These are phyloP conservation scores for Pithys albifrons DNA, from an alignment of 2,113 vertebrate species.

Conservation along the genomic window DNA sequence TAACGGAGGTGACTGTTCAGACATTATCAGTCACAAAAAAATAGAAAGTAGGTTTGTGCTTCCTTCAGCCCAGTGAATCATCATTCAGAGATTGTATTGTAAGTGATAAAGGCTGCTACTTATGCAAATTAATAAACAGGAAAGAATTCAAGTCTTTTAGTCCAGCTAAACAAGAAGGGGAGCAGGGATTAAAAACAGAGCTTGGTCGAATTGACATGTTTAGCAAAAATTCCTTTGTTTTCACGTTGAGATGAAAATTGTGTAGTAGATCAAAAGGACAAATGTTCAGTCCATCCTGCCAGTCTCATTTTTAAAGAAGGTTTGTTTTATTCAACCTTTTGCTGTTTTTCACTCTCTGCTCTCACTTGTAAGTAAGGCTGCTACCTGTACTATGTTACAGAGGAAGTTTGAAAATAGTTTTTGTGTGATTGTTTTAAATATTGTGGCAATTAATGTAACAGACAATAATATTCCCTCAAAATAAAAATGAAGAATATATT, in stretches of 20 bases:
- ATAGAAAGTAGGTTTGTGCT: neutral
- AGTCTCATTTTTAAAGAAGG: neutral
- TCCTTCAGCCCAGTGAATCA: neutral
- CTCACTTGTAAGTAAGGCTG: neutral
- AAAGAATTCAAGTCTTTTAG: neutral
- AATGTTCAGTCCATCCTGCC: neutral
- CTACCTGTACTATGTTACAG: neutral
- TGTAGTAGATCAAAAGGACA: neutral
- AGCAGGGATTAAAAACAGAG: neutral
- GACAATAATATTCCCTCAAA: neutral
- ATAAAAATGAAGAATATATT: neutral
- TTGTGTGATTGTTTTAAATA: neutral
- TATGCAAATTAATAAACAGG: conserved; percentile 25
- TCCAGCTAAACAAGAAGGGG: neutral
- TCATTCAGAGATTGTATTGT: neutral
- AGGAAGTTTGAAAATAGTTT: neutral
- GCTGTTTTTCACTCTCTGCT: neutral
- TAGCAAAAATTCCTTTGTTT: neutral
- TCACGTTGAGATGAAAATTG: neutral
- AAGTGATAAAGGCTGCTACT: neutral
- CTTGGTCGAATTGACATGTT: neutral
- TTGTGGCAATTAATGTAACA: neutral
- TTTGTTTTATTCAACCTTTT: neutral
- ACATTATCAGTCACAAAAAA: neutral
- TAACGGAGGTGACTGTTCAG: neutral